These are phyloP conservation scores for Siderastrea siderea DNA, from an alignment of 92 coral and sea anemone genomes.

Conservation along the genomic window DNA sequence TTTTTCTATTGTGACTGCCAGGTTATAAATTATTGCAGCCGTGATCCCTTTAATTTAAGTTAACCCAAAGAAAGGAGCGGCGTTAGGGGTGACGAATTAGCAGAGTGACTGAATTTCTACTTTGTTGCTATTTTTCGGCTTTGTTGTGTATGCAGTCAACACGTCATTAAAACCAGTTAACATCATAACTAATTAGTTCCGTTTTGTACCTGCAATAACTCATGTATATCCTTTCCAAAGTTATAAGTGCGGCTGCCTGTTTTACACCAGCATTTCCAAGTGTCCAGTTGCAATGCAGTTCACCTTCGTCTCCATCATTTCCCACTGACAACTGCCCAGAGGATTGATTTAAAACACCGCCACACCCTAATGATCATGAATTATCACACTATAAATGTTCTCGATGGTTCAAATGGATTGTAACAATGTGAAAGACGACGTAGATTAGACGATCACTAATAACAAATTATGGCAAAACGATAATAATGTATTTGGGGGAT, in stretches of 20 bases:
- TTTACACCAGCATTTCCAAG: constrained; percentile 17
- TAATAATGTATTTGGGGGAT: no score
- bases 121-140: no score
- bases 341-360: constrained; percentile 22
- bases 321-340: background rate
- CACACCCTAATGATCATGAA: constrained; percentile 2
- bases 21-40: no score
- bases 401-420: background rate
- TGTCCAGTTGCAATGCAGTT: constrained; percentile 18
- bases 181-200: no score
- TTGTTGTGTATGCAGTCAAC: no score
- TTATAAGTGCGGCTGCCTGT: background rate
- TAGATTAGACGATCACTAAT: background rate
- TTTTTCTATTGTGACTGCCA: no score
- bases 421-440: background rate
- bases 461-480: no score
- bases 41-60: no score
- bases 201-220: constrained; percentile 14
- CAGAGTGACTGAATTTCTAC: no score
- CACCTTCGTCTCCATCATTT: constrained; percentile 7
- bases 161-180: no score
- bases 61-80: no score
- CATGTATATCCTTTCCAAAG: constrained; percentile 13
- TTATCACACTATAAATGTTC: background rate
- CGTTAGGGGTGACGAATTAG: no score